Conservation (phyloP, 2,888 invertebrate genomes). For the Tenthredo livida region DNA sequence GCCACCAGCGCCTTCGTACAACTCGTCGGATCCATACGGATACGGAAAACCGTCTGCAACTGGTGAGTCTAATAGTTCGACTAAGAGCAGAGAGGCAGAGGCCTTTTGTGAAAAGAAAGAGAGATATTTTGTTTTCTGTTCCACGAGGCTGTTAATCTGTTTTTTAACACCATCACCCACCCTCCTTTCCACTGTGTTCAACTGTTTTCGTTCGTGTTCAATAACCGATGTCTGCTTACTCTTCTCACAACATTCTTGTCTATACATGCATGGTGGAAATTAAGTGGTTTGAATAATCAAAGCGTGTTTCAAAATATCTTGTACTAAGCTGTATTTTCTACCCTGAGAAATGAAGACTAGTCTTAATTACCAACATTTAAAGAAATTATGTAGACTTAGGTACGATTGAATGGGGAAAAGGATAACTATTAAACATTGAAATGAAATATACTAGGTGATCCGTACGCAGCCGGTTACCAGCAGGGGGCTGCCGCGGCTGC, state of each 20-base stretch:
- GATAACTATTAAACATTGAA: constrained; percentile 9
- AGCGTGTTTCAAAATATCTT: constrained; percentile 22
- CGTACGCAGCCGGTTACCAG: constrained; percentile 71
- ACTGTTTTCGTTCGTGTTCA: background rate
- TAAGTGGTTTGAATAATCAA: background rate
- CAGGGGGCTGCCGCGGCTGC: constrained; percentile 70
- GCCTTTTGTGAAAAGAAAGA: background rate
- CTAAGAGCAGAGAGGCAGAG: background rate
- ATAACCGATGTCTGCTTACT: background rate
- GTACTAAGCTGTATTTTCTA: background rate
- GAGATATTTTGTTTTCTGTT: background rate
- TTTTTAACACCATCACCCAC: background rate
- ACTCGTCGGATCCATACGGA: constrained; percentile 74
- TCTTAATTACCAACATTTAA: background rate
- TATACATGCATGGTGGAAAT: background rate
- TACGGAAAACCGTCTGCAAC: constrained; percentile 75
- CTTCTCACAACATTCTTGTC: background rate
- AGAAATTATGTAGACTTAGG: background rate
- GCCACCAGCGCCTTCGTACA: constrained; percentile 72
- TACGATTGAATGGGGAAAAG: background rate
- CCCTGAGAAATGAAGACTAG: background rate
- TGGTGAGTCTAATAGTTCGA: constrained; percentile 64
- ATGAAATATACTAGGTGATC: constrained; percentile 58
- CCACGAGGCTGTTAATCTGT: background rate
- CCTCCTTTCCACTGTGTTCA: background rate